Evolutionary conservation across 2,888 invertebrate genomes (phyloP), one percentile per base, ranked within the genome.

Genomic region (Plagiodera versicolora): DNA sequence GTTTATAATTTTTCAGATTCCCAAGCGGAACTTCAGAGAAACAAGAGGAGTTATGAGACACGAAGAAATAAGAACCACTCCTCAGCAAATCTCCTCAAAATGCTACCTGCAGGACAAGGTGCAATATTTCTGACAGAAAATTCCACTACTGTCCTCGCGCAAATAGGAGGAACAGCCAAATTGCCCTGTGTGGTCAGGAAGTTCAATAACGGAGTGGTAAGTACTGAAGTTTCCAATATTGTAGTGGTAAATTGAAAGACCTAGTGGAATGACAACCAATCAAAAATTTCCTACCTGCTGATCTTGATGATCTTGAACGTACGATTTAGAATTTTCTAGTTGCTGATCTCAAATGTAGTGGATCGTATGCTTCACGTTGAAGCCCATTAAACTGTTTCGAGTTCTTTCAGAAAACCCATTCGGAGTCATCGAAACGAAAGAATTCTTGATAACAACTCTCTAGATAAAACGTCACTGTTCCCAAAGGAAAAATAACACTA

Each of bases 151-250:
- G 78, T 83, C 51, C 79, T 80, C 39, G 83, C 83, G 16, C 83
- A 83, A 74, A 79, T 81, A 60, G 83, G 82, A 30, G 82, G 83
- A 60, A 83, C 83, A 49, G 83, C 83, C 11, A 80, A 81, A 46
- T 71, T 84, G 56, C 83, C 83, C 0, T 84, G 83, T 70, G 79
- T 81, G 59, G 81, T 83, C 46, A 75, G 80, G 62, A 83, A 82
- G 71, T 81, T 81, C 67, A 83, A 80, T 68, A 82, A 80, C 56
- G 83, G 82, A 63, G 82, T 82, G 74, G 83, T 84, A 73, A 82
- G 82, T 80, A 51, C 20, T 49, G 11, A 5, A 6, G 4, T 24
- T 24, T 24, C 4, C 24, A 24, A n/a, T n/a, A n/a, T n/a, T n/a
- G n/a, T n/a, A n/a, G n/a, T n/a, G n/a, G n/a, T n/a, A n/a, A n/a